phyloP scores from a whole-genome alignment of 2,113 vertebrate genomes.

The Nycticryphes semicollaris region DNA sequence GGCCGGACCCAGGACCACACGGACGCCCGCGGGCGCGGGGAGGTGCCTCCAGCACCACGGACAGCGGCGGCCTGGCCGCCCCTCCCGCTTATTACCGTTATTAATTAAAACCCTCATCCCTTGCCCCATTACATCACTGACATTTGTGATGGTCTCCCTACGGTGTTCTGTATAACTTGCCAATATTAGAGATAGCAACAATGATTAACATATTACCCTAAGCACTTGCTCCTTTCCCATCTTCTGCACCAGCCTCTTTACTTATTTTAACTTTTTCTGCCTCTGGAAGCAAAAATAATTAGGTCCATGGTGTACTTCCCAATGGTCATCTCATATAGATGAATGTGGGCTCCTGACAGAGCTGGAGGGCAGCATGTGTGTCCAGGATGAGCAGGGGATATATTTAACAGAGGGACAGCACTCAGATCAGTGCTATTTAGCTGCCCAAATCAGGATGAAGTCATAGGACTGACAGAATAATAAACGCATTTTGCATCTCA shows the following conservation, averaged over 20 bases:
- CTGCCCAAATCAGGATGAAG: not conserved
- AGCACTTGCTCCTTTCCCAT: rapidly evolving
- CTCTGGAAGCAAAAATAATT: not conserved
- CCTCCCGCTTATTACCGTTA: not conserved
- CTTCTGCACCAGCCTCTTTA: not conserved
- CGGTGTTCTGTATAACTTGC: rapidly evolving
- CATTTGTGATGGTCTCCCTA: rapidly evolving
- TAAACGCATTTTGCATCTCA: not conserved
- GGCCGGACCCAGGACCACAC: rapidly evolving
- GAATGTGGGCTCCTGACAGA: not conserved
- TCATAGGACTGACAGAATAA: not conserved
- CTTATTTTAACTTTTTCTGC: not conserved
- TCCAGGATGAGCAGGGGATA: not conserved
- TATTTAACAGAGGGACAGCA: not conserved
- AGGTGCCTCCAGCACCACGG: constrained; percentile 39
- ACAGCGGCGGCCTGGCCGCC: not conserved
- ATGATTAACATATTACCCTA: rapidly evolving
- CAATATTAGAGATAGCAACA: not conserved
- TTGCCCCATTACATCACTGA: rapidly evolving
- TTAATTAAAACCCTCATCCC: not conserved
- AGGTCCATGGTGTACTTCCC: not conserved
- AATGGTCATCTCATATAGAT: rapidly evolving
- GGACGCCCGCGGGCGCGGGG: not conserved
- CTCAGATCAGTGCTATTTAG: not conserved
- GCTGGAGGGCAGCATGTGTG: rapidly evolving